phyloP scores from a whole-genome alignment of 1,140 invertebrate genomes.

The Danaus plexippus region DNA sequence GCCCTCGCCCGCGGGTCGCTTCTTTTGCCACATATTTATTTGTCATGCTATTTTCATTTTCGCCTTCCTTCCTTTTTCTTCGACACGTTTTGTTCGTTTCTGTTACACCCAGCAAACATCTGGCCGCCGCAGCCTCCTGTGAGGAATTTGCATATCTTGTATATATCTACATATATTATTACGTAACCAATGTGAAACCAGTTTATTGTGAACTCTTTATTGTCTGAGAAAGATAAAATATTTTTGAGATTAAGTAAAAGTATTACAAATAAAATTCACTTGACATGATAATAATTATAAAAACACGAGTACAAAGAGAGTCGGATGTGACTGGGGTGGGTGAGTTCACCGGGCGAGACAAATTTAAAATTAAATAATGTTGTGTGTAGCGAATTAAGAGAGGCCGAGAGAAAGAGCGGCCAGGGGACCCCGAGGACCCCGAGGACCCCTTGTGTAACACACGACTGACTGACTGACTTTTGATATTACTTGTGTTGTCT shows the following conservation, averaged over 20 bases:
- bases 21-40: not conserved
- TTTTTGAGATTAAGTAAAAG: no score
- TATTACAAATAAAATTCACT: no score
- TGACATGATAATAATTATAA: no score
- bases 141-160: slow-evolving; percentile 1
- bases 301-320: no score
- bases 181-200: not conserved
- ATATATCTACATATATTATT: not conserved
- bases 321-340: no score
- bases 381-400: slow-evolving; percentile 52
- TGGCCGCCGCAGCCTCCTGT: not conserved
- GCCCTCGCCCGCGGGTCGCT: no score
- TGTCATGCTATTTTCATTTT: not conserved
- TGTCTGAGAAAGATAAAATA: no score
- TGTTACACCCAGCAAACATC: not conserved
- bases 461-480: no score
- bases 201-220: no score
- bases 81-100: not conserved
- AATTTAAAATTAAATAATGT: slow-evolving; percentile 70
- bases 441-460: not conserved
- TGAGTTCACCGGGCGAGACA: slow-evolving; percentile 18
- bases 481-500: not conserved
- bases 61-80: slow-evolving; percentile 1
- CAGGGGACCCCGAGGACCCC: not conserved
- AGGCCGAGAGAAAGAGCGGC: not conserved